A percentile compares a stretch with the other conserved stretches of the same genome.
Evolutionary conservation across 2,797 vertebrate genomes (phyloP).

Genomic region (Enteromius thamalakanensis): DNA sequence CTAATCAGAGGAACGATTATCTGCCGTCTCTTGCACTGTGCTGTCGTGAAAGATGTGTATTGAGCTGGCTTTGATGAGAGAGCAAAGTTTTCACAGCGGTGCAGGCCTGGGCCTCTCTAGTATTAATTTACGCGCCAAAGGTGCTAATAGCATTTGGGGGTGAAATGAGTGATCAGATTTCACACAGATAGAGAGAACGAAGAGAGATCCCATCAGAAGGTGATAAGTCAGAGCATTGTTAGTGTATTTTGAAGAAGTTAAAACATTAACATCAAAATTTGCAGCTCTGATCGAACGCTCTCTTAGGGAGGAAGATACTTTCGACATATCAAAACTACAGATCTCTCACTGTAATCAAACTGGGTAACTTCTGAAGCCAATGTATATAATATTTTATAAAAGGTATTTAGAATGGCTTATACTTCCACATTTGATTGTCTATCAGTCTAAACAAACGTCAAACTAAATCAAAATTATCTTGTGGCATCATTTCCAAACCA

Average conservation of each 20-base stretch:
- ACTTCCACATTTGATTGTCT: not conserved
- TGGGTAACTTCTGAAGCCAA: not conserved
- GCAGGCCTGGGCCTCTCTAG: slow-evolving; percentile 26
- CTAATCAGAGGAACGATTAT: slow-evolving; percentile 57
- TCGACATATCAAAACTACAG: slow-evolving; percentile 8
- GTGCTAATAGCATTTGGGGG: slow-evolving; percentile 56
- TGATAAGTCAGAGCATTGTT: slow-evolving; percentile 23
- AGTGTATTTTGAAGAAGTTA: slow-evolving; percentile 16
- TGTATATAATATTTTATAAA: not conserved
- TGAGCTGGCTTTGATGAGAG: slow-evolving; percentile 56
- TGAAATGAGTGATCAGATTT: slow-evolving; percentile 46
- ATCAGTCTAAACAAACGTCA: not conserved
- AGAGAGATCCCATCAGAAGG: slow-evolving; percentile 21
- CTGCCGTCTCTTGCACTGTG: slow-evolving; percentile 30
- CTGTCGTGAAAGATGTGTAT: slow-evolving; percentile 51
- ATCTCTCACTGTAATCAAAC: slow-evolving; percentile 7
- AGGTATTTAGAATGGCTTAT: not conserved
- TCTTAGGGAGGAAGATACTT: not conserved
- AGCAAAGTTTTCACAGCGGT: slow-evolving; percentile 53
- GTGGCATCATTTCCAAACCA: not conserved
- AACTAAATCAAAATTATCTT: not conserved
- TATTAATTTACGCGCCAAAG: slow-evolving; percentile 36
- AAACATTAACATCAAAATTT: slow-evolving; percentile 31
- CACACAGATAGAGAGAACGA: slow-evolving; percentile 44
- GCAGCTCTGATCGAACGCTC: not conserved